phyloP scores from a whole-genome alignment of 2,113 vertebrate genomes.

The Erpornis zantholeuca region DNA sequence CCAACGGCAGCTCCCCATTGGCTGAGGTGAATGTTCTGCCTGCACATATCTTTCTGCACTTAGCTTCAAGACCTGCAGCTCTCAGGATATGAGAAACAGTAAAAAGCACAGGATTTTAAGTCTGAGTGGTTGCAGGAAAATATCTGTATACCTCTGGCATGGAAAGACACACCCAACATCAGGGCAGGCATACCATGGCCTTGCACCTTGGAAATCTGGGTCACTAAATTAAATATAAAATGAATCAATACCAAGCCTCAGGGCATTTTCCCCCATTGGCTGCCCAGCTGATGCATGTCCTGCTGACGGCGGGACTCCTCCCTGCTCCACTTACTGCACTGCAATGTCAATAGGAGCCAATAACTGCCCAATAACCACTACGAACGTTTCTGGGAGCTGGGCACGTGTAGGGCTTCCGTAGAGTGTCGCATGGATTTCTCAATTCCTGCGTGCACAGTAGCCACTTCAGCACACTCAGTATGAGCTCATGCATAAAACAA shows the following conservation, averaged over 20 bases:
- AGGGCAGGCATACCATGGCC: not conserved
- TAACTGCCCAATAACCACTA: not conserved
- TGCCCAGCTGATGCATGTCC: not conserved
- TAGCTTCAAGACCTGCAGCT: not conserved
- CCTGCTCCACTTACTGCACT: conserved; percentile 34
- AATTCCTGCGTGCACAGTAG: not conserved
- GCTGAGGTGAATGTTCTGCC: not conserved
- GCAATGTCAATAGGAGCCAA: not conserved
- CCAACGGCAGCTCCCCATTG: not conserved
- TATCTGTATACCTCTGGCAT: not conserved
- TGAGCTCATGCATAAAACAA: not conserved
- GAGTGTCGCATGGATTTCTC: not conserved
- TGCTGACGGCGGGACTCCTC: not conserved
- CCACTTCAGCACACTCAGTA: not conserved
- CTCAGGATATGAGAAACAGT: not conserved
- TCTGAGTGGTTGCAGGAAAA: not conserved
- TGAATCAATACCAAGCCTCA: conserved; percentile 38
- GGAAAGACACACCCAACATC: not conserved
- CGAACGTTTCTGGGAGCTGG: fast-evolving
- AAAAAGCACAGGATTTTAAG: not conserved
- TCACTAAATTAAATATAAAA: conserved; percentile 58
- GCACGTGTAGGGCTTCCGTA: not conserved
- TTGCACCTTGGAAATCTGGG: conserved; percentile 42
- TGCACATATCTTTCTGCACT: not conserved
- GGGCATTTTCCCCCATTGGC: conserved; percentile 44